Conservation (phyloP, 2,888 invertebrate genomes). For the Hypomecis atomaria region DNA sequence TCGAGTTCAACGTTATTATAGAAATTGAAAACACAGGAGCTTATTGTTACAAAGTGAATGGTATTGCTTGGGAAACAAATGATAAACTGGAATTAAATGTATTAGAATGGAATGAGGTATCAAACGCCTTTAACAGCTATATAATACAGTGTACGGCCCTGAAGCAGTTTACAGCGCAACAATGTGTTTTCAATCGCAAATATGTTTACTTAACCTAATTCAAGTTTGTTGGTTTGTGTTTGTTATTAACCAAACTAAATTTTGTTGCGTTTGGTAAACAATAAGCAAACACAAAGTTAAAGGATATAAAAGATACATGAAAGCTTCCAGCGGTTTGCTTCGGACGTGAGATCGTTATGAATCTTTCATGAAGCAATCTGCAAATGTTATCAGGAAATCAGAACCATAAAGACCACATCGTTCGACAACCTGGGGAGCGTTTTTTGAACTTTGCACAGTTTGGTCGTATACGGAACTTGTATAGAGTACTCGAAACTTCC, state of each 20-base stretch:
- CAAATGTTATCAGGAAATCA: constrained; percentile 1
- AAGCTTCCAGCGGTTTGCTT: neutral
- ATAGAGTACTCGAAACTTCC: too few species aligned
- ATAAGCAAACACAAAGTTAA: neutral
- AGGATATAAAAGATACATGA: neutral
- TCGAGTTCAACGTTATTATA: neutral
- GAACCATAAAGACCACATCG: constrained; percentile 6
- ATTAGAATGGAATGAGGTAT: neutral
- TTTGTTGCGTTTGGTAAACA: neutral
- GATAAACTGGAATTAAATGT: constrained; percentile 5
- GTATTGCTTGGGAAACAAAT: constrained; percentile 14
- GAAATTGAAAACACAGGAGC: neutral
- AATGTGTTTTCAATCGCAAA: constrained; percentile 6
- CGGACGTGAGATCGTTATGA: neutral
- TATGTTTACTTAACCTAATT: constrained; percentile 22
- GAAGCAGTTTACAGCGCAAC: constrained; percentile 3
- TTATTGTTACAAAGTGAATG: neutral
- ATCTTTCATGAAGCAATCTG: neutral
- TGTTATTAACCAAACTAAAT: constrained; percentile 1
- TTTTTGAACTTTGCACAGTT: too few species aligned
- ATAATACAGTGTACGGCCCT: neutral
- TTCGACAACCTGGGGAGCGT: constrained; percentile 17
- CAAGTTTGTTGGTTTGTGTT: neutral
- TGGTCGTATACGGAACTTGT: too few species aligned
- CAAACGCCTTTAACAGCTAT: constrained; percentile 1